A percentile compares a stretch with the other conserved stretches of the same genome.
Evolutionary conservation across 2,888 invertebrate species (phyloP).

Genomic region (Hofmannophila pseudospretella): DNA sequence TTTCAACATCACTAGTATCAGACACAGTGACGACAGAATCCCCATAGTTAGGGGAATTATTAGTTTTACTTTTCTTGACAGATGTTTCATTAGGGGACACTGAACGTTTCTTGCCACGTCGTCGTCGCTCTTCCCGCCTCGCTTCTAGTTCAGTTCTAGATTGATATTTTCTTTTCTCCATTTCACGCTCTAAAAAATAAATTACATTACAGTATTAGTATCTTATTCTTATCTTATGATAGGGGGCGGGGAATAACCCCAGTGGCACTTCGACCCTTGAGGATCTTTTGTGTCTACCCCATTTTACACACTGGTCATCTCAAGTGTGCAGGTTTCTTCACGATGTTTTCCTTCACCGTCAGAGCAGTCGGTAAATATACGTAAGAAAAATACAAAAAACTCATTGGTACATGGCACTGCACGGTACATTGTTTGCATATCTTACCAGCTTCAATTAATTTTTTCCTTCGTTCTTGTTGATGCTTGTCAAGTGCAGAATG

Average conservation of each 20-base stretch:
- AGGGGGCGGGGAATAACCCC: too few species aligned
- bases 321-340: too few species aligned
- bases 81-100: constrained; percentile 47
- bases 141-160: constrained; percentile 86
- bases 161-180: constrained; percentile 86
- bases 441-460: constrained; percentile 83
- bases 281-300: too few species aligned
- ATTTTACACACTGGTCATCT: too few species aligned
- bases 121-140: constrained; percentile 79
- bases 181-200: constrained; percentile 80
- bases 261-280: too few species aligned
- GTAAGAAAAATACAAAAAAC: too few species aligned
- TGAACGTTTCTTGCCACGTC: constrained; percentile 66
- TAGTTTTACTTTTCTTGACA: constrained; percentile 54
- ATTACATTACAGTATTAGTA: too few species aligned
- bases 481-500: constrained; percentile 63
- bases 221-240: too few species aligned
- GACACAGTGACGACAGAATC: constrained; percentile 66
- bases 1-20: constrained; percentile 70
- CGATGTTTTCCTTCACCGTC: too few species aligned
- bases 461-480: constrained; percentile 80
- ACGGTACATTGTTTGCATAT: too few species aligned
- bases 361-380: too few species aligned
- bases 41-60: constrained; percentile 54
- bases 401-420: too few species aligned